Evolutionary conservation across 1,140 invertebrate genomes (phyloP), one percentile per base, ranked within the genome.

Genomic region (Ylistrum balloti): DNA sequence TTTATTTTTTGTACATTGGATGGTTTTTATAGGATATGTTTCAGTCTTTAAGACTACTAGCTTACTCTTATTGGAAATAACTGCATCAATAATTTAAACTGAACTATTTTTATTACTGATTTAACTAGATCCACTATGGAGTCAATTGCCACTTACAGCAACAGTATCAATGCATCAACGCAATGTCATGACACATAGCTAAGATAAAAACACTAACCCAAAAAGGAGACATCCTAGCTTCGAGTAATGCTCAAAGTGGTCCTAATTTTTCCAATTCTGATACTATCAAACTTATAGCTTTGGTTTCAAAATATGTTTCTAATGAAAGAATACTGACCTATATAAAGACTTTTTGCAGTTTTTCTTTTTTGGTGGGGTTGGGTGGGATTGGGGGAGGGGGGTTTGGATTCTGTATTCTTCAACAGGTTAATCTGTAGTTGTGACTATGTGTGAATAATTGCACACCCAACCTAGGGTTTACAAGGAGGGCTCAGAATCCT

Each of bases 41-140:
- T 28, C n/a, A 56, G 33, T n/a, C 33, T 34, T 48, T 48, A 34
- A 33, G 41, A 56, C 45, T 32, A 88, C 56, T 28, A 5, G 22
- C n/a, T 74, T 28, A 74, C 56, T 5, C 56, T 28, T 22, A 74
- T n/a, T 28, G n/a, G 56, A n/a, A 74, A 74, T n/a, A 48, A 22
- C 56, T 28, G n/a, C n/a, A 74, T 74, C 56, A 74, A 74, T 74
- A 74, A 74, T 74, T 74, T 1, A 74, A 28, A 74, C n/a, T 28
- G 13, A 74, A 74, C 56, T 74, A 74, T 74, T 74, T 74, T 28
- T 74, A 74, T 28, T 74, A 28, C 15, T 74, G 56, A 74, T 74
- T n/a, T n/a, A 74, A 74, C n/a, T 74, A 74, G 56, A 74, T 74
- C n/a, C 56, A 74, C 22, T 28, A 74, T 74, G 56, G 56, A 74